Evolutionary conservation across 2,888 invertebrate genomes (phyloP).

Genomic region (Digitonthophagus gazella): DNA sequence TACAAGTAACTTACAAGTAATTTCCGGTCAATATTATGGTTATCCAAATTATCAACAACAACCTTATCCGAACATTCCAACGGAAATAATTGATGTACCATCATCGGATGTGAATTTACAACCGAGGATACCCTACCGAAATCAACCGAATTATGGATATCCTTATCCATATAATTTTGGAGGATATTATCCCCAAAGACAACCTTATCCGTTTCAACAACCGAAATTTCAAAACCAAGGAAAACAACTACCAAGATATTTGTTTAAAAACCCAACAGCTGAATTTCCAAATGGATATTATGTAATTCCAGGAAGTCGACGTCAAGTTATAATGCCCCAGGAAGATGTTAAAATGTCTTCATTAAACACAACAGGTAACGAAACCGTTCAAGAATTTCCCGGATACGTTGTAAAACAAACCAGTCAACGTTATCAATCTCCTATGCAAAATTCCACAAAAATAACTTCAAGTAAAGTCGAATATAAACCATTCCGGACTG

Average conservation of each 20-base stretch:
- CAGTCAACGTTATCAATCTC: conserved; percentile 2
- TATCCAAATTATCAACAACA: not conserved
- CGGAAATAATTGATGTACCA: conserved; percentile 7
- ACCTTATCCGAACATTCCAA: conserved; percentile 7
- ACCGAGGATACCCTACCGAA: too few relatives aligned
- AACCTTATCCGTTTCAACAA: not conserved
- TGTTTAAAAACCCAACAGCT: conserved; percentile 4
- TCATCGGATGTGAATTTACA: not conserved
- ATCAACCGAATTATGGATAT: conserved; percentile 3
- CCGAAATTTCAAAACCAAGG: not conserved
- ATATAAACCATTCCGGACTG: conserved; percentile 3
- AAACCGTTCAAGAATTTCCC: conserved; percentile 4
- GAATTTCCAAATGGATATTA: conserved; percentile 11
- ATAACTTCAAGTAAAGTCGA: conserved; percentile 5
- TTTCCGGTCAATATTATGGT: not conserved
- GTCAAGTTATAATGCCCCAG: not conserved
- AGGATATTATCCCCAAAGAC: conserved; percentile 5
- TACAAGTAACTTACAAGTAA: too few relatives aligned
- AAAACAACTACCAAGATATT: not conserved
- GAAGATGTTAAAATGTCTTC: not conserved
- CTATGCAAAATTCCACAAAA: not conserved
- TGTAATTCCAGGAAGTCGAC: conserved; percentile 6
- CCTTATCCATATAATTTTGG: conserved; percentile 8
- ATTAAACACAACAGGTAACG: not conserved
- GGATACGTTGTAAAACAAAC: not conserved